A percentile compares a stretch with the other conserved stretches of the same genome.
These are phyloP conservation scores for Dicerorhinus sumatrensis DNA, from an alignment of 2,113 vertebrate species.

Conservation along the genomic window DNA sequence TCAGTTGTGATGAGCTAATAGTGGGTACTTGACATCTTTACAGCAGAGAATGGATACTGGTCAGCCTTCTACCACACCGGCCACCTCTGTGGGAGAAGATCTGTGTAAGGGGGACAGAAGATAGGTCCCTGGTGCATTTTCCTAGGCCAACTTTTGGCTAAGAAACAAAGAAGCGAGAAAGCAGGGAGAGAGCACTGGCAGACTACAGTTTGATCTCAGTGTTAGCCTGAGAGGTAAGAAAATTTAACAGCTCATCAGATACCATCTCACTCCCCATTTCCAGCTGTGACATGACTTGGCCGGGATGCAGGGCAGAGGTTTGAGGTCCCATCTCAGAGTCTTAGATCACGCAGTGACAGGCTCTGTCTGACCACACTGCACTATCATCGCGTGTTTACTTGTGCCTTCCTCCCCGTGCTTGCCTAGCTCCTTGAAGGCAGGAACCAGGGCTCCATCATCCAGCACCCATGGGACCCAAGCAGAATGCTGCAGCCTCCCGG, in stretches of 20 bases:
- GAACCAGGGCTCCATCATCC: neutral
- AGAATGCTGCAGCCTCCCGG: neutral
- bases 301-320: no score
- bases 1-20: neutral
- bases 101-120: neutral
- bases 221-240: neutral
- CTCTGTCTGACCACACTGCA: neutral
- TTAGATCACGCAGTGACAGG: neutral
- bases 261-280: fast-evolving
- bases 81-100: neutral
- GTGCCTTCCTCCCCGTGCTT: fast-evolving
- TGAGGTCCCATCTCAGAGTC: neutral
- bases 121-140: neutral
- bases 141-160: neutral
- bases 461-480: neutral
- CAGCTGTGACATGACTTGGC: neutral
- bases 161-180: neutral
- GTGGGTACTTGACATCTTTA: neutral
- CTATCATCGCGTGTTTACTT: no score
- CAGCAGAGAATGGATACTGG: no score
- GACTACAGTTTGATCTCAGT: no score
- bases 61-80: neutral
- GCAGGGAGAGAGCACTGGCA: neutral
- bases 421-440: neutral
- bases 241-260: no score